A percentile compares a stretch with the other conserved stretches of the same genome.
These are phyloP conservation scores for Cephus nigrinus DNA, from an alignment of 2,888 invertebrate genomes.

Conservation along the genomic window DNA sequence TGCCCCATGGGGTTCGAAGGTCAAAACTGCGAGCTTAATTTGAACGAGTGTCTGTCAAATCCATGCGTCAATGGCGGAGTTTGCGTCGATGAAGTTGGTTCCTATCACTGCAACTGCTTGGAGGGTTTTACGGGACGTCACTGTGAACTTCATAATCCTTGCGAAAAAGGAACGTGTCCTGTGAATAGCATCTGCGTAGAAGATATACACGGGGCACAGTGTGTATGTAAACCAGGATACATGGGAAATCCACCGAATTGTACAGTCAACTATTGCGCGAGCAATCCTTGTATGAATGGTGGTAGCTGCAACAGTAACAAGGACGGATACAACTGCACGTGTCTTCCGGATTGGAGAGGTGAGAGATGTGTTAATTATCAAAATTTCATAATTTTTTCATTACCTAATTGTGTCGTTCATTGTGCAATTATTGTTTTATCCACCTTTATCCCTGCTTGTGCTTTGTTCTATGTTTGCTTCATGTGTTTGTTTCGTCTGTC, in stretches of 20 bases:
- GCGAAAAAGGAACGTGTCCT: constrained; percentile 72
- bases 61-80: constrained; percentile 74
- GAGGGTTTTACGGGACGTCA: constrained; percentile 69
- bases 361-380: not conserved
- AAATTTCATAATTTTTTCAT: not conserved
- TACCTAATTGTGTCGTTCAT: not conserved
- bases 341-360: constrained; percentile 79
- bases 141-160: constrained; percentile 68
- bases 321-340: constrained; percentile 76
- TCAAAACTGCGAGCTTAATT: constrained; percentile 77
- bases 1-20: constrained; percentile 85
- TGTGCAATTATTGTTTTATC: not conserved
- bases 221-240: constrained; percentile 76
- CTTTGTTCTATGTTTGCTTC: constrained; percentile 20
- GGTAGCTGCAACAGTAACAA: constrained; percentile 74
- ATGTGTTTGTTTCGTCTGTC: constrained; percentile 27
- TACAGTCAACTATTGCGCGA: constrained; percentile 72
- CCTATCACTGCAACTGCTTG: constrained; percentile 71
- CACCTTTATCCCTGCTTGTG: constrained; percentile 2
- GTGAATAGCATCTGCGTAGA: constrained; percentile 76
- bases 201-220: constrained; percentile 67
- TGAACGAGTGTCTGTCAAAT: constrained; percentile 71
- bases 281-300: constrained; percentile 80
- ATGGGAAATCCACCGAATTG: constrained; percentile 65
- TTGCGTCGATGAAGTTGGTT: constrained; percentile 72